phyloP scores from a whole-genome alignment of 2,113 vertebrate genomes.

The Thryonomys swinderianus region DNA sequence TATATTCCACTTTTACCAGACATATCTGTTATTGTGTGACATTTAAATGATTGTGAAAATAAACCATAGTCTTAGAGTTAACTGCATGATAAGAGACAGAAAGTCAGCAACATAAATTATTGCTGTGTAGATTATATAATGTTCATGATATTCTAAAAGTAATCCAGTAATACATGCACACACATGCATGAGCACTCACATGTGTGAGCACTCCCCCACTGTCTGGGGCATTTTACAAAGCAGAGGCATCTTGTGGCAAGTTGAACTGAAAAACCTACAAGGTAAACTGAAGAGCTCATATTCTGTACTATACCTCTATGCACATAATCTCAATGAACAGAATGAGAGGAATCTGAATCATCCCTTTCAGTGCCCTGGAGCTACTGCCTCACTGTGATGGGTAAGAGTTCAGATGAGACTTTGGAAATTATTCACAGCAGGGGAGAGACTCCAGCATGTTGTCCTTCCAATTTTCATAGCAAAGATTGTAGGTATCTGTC shows the following conservation, averaged over 20 bases:
- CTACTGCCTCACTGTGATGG: not conserved
- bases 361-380: not conserved
- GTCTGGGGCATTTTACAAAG: not conserved
- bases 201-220: not conserved
- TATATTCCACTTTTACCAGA: not conserved
- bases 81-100: not conserved
- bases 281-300: not conserved
- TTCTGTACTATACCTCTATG: not conserved
- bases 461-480: not conserved
- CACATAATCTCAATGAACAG: not conserved
- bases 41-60: conserved; percentile 10
- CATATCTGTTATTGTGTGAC: not conserved
- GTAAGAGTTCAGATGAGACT: not conserved
- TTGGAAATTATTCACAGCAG: not conserved
- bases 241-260: not conserved
- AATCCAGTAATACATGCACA: not conserved
- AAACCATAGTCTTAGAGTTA: not conserved
- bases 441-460: not conserved
- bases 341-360: not conserved
- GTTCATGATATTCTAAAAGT: not conserved
- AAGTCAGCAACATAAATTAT: not conserved
- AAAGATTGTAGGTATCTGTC: not conserved
- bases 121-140: not conserved
- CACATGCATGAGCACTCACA: not conserved
- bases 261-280: not conserved